Evolutionary conservation across 1,140 invertebrate genomes (phyloP).

Genomic region (Sycobia sp.): DNA sequence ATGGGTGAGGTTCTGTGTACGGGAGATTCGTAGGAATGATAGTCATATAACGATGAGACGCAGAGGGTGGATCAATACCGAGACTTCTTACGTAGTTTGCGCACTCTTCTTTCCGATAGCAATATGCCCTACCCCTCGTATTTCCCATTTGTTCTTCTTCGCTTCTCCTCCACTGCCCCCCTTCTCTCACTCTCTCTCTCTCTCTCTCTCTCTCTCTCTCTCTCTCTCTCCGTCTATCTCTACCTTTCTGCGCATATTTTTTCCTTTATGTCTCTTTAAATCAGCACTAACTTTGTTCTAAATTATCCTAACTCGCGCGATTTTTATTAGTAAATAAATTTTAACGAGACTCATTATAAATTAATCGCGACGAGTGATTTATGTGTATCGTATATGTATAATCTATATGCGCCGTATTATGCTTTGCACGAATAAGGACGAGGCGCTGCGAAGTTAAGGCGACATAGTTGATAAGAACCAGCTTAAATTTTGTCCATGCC

Average conservation of each 20-base stretch:
- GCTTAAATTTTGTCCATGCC: no score
- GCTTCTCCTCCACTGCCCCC: background rate
- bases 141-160: background rate
- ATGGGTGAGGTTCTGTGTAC: slow-evolving; percentile 46
- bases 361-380: background rate
- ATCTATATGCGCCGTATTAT: no score
- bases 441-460: background rate
- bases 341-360: background rate
- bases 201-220: background rate
- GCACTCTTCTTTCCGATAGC: slow-evolving; percentile 41
- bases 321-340: background rate
- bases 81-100: slow-evolving; percentile 55
- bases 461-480: no score
- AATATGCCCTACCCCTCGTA: background rate
- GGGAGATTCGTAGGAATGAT: slow-evolving; percentile 57
- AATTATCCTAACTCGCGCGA: background rate
- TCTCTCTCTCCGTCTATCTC: no score
- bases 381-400: background rate
- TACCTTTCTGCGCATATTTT: background rate
- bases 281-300: background rate
- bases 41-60: slow-evolving; percentile 52
- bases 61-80: slow-evolving; percentile 57
- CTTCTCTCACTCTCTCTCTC: background rate
- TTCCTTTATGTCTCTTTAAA: background rate
- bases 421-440: background rate